phyloP scores from a whole-genome alignment of 2,113 vertebrate species.

The Arothron firmamentum region DNA sequence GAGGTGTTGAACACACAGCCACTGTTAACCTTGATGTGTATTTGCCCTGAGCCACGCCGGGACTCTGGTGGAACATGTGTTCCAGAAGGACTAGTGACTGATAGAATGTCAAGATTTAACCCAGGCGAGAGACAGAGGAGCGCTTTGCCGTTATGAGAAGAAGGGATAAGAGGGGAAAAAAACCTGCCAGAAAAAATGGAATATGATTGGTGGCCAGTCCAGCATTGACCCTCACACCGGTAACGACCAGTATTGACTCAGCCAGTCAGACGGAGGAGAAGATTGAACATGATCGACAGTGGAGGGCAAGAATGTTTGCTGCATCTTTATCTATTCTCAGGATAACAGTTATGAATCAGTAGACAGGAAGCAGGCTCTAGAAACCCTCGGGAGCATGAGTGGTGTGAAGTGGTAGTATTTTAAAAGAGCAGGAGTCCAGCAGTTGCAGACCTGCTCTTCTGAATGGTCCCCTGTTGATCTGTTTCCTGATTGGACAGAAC shows the following conservation, averaged over 20 bases:
- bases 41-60: slow-evolving; percentile 61
- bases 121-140: slow-evolving; percentile 11
- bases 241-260: slow-evolving; percentile 26
- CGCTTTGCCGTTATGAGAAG: background rate
- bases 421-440: too few relatives aligned
- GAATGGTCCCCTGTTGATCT: too few relatives aligned
- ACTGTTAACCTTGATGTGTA: slow-evolving; percentile 58
- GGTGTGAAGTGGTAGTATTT: too few relatives aligned
- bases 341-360: background rate
- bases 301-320: too few relatives aligned
- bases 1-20: slow-evolving; percentile 10
- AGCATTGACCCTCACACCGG: slow-evolving; percentile 20
- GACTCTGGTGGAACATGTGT: slow-evolving; percentile 59
- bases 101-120: slow-evolving; percentile 54
- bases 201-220: slow-evolving; percentile 23
- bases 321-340: too few relatives aligned
- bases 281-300: background rate
- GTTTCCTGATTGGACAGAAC: too few relatives aligned
- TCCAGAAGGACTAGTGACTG: slow-evolving; percentile 48
- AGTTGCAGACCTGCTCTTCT: too few relatives aligned
- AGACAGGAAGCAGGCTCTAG: background rate
- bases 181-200: slow-evolving; percentile 24
- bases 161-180: slow-evolving; percentile 13
- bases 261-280: background rate
- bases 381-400: background rate